phyloP scores from a whole-genome alignment of 1,140 invertebrate genomes.

The Leptoteleia sp. region DNA sequence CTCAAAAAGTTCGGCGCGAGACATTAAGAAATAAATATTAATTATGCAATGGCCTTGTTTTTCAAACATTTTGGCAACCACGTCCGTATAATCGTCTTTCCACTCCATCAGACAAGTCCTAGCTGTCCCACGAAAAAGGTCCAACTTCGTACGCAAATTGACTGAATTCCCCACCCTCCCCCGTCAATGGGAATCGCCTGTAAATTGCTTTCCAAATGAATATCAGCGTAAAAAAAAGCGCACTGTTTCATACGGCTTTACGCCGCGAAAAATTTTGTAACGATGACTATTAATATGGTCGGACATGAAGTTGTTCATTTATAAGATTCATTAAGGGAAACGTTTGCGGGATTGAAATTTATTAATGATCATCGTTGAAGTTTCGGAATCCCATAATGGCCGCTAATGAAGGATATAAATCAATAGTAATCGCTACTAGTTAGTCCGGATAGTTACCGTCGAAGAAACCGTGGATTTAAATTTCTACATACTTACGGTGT shows the following conservation, averaged over 20 bases:
- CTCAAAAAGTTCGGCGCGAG: constrained; percentile 39
- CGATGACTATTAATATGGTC: constrained; percentile 34
- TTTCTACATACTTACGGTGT: constrained; percentile 20
- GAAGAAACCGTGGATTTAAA: constrained; percentile 9
- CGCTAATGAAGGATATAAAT: constrained; percentile 41
- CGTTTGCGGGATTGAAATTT: constrained; percentile 41
- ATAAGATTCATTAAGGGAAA: constrained; percentile 29
- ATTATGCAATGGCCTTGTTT: constrained; percentile 56
- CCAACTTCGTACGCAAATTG: too few relatives aligned
- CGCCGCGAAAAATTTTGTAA: constrained; percentile 22
- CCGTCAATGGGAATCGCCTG: constrained; percentile 1
- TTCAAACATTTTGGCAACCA: constrained; percentile 49
- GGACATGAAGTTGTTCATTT: constrained; percentile 42
- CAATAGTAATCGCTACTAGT: constrained; percentile 45
- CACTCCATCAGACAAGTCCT: constrained; percentile 67
- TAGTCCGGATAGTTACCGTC: constrained; percentile 14
- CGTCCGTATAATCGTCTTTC: constrained; percentile 17
- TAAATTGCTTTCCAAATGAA: neutral
- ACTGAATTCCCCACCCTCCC: too few relatives aligned
- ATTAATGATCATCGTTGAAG: constrained; percentile 37
- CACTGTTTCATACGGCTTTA: neutral
- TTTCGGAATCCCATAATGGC: constrained; percentile 33
- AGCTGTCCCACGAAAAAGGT: too few relatives aligned
- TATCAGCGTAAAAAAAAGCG: constrained; percentile 2
- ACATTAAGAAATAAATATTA: constrained; percentile 56